phyloP scores from a whole-genome alignment of 2,797 vertebrate species.

The Potorous gilbertii region DNA sequence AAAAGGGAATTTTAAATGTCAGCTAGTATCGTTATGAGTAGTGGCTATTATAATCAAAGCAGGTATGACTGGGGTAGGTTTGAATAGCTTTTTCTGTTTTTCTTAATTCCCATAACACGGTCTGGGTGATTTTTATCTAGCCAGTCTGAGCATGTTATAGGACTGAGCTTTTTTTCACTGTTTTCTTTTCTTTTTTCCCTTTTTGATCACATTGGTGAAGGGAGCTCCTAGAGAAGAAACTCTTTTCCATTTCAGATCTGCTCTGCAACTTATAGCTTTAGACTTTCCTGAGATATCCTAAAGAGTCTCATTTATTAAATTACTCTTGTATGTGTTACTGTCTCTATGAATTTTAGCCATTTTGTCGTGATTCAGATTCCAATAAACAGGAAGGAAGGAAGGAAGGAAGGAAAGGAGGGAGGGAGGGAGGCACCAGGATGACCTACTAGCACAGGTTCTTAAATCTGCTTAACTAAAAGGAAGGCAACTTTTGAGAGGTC shows the following conservation, averaged over 20 bases:
- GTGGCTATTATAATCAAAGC: background rate
- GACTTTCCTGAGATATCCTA: background rate
- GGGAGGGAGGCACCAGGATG: no score
- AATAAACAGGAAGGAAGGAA: background rate
- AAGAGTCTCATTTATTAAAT: background rate
- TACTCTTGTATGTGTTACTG: background rate
- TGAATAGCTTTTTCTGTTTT: background rate
- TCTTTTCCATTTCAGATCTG: background rate
- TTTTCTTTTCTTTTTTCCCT: background rate
- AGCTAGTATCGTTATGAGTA: background rate
- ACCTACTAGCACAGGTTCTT: no score
- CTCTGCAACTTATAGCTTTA: background rate
- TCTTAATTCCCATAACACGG: background rate
- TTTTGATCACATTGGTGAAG: background rate
- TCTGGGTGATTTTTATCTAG: background rate
- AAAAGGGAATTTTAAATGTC: background rate
- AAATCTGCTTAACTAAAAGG: no score
- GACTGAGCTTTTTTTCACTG: no score
- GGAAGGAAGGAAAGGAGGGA: no score
- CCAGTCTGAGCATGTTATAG: background rate
- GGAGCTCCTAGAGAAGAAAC: background rate
- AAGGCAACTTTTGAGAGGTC: no score
- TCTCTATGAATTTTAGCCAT: background rate
- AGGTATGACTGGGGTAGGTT: background rate
- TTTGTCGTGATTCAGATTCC: background rate